Evolutionary conservation across 2,797 vertebrate species (phyloP).

Genomic region (Ibycter americanus): DNA sequence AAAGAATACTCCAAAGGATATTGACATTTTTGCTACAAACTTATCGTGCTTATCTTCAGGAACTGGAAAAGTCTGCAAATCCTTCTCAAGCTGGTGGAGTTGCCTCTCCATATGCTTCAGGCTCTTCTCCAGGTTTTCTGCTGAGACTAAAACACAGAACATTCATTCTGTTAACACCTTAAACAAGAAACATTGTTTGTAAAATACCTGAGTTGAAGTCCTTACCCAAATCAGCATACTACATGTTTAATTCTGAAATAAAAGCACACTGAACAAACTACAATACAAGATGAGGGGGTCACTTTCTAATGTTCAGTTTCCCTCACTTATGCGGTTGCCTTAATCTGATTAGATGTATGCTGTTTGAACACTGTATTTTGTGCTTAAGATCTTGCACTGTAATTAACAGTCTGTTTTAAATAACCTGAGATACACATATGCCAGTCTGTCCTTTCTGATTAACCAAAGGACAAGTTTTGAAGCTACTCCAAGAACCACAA

Average conservation of each 20-base stretch:
- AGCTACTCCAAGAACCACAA: neutral
- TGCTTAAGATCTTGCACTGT: neutral
- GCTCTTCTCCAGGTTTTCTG: conserved; percentile 95
- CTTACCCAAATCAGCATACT: neutral
- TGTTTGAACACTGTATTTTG: neutral
- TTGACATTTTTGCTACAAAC: conserved; percentile 95
- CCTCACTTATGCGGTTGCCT: neutral
- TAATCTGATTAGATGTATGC: neutral
- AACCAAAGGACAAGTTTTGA: neutral
- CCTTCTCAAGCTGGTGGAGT: conserved; percentile 94
- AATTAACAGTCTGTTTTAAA: neutral
- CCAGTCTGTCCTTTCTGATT: neutral
- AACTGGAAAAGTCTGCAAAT: conserved; percentile 93
- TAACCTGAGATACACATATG: neutral
- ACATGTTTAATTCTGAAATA: neutral
- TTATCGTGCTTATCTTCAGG: conserved; percentile 90
- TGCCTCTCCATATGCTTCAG: conserved; percentile 96
- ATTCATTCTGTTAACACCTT: conserved; percentile 53
- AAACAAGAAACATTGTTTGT: neutral
- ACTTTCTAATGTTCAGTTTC: neutral
- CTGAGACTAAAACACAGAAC: conserved; percentile 86
- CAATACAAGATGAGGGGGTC: neutral
- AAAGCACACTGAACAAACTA: neutral
- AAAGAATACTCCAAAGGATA: conserved; percentile 87
- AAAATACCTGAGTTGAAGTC: neutral